Base-by-base conservation (phyloP, 2,888 invertebrate species). In the Phyllotreta cruciferae region DNA sequence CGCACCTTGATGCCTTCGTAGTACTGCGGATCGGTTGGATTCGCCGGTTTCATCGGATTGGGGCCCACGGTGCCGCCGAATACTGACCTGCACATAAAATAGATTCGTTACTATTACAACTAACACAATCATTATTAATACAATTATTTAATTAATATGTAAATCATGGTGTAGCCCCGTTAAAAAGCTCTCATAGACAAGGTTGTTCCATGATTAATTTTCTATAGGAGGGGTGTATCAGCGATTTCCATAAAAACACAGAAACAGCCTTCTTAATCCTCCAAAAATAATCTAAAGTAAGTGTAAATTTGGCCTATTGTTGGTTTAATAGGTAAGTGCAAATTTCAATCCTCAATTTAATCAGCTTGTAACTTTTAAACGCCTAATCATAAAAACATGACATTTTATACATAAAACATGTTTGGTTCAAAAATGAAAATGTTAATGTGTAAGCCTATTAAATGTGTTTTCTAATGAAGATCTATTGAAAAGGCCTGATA, bases 1-100 rank as follows among this genome's bases (percentile, higher is more conserved):
- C 89, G 86, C 79, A 88, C 83, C 75, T 87, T 85, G 73, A 90
- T 88, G 67, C 89, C 89, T 73, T 90, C 88, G 77, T 90, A 90
- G 81, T 85, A 88, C 70, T 86, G 86, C 1, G 88, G 87, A 42
- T 81, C 80, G 64, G 60, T 74, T 37, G 79, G 68, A 0, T 84
- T 83, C n/a, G 87, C 81, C 14, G 85, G 82, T 54, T 88, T 89
- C 68, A 88, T 82, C 0, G 87, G 86, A 78, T 90, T 92, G 0
- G 94, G 94, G 0, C 94, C 94, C 11, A 93, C 91, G 6, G 87
- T 88, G 7, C 89, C 89, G 10, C 93, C 94, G 78, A 93, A 94
- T 55, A 93, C 90, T 56, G 90, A 89, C 73, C 94, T 92, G 50
- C 41, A 62, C 49, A 54, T 38, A 60, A 49, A 61, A 49, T 60